Base-by-base conservation (phyloP, 2,113 vertebrate species). In the Balaenoptera acutorostrata region DNA sequence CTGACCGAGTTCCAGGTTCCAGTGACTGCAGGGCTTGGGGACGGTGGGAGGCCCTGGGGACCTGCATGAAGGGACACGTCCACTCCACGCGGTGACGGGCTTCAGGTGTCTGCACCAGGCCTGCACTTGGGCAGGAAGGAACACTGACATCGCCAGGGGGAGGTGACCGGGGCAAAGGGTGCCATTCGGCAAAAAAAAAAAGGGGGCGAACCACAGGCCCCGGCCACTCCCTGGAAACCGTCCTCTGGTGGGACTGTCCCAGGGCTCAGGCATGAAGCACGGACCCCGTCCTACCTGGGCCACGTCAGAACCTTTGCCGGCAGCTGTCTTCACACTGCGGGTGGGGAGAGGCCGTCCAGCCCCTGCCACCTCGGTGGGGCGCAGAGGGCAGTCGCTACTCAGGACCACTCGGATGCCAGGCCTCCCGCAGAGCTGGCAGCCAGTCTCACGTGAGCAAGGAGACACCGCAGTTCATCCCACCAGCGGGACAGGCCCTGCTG, bases 361-460 rank as follows among this genome's bases (percentile, higher is more conserved):
- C 77, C 17, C 77, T 27, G 49, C 49, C 55, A 27, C 71, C 33
- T 68, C 9, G 2, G 46, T 21, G 27, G 36, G 55, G 25, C 1
- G 0, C 59, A 0, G 23, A 77, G 0, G 75, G 36, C 18, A 27
- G 39, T 85, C 1, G 21, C 29, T 64, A 25, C 27, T 25, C 74
- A 46, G 61, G 20, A 33, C 61, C 17, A 27, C n/a, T 57, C 49
- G 2, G 49, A 49, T 33, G 52, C 49, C 2, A 2, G 33, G 14
- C 33, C 39, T n/a, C 74, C 6, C 0, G 1, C 49, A 5, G 8
- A 52, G 41, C 55, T 18, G 20, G 4, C 0, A 13, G 41, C 31
- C 6, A 23, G 52, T 33, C 52, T 71, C 64, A 49, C 18, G 2
- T 8, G 29, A 29, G 21, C 59, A 31, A n/a, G 71, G 36, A 23